Base-by-base conservation (phyloP, 2,888 invertebrate species). In the Pollenia angustigena region DNA sequence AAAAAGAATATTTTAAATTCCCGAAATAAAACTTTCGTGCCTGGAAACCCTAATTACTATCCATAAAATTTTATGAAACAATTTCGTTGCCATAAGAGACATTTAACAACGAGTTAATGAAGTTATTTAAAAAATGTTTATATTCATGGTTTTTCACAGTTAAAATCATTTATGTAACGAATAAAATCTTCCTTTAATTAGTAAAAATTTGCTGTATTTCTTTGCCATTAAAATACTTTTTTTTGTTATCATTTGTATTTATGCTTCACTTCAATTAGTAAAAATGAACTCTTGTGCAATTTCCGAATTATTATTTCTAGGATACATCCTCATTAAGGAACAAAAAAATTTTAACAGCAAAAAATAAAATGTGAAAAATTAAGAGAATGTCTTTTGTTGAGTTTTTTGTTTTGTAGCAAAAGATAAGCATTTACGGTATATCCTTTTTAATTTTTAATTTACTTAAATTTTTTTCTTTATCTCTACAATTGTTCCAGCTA, bases 361-460 rank as follows among this genome's bases (percentile, higher is more conserved):
- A 62, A 14, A 42, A 62, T n/a, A 9, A 16, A 16, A 16, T 11
- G 16, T 32, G 32, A 10, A 58, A 48, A 72, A 72, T 64, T 23
- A 48, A 60, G 46, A 50, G 12, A 23, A 12, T 54, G 16, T 42
- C 56, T 23, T 56, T 50, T 52, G 42, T 23, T 44, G 2, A 46
- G 11, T 48, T 58, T 2, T 23, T 64, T 23, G 23, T 42, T 40
- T 42, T 7, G 48, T 46, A 40, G 48, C 10, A 60, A 52, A 81
- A 74, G 14, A 75, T 69, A 76, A 78, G 23, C 71, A 18, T 40
- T 78, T 16, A 64, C 23, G 50, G 3, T 64, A 18, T 69, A 71
- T 78, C 78, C 71, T 72, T 54, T 78, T 78, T 69, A 69, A 71
- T 58, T 76, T 76, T 71, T 64, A 66, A 83, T 83, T 83, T 83